Base-by-base conservation (phyloP, 2,888 invertebrate genomes). In the Apamea epomidion region DNA sequence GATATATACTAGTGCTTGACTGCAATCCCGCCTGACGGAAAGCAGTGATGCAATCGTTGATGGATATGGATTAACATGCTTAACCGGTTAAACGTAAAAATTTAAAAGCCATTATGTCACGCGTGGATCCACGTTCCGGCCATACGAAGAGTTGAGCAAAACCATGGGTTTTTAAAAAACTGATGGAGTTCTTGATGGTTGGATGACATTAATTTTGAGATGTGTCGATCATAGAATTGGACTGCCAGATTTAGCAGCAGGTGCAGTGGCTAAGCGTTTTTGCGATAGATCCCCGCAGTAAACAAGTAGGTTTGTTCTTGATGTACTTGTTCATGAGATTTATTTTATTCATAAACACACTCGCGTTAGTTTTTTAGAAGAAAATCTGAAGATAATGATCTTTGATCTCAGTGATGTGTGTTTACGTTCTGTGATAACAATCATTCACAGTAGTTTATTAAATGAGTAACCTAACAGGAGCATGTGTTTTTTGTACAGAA, bases 401-500 rank as follows among this genome's bases (percentile, higher is more conserved):
- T 82, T 76, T 82, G 76, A 82, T 76, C 81, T 82, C 0, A 37
- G 10, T 60, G 81, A 81, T 68, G 29, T 71, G 5, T 71, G 82
- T 72, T 72, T 82, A 82, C 68, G 37, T 51, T 76, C 8, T 32
- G 58, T 60, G 62, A 72, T 82, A 29, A 48, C 54, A 76, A 77
- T 45, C 12, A 21, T 77, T 68, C 54, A 42, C 45, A 37, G 82
- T 37, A 54, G 68, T 71, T 29, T 68, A 72, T 54, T 81, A 64
- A 48, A 60, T 65, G 45, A n/a, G 16, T 62, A 32, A 51, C 21
- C 6, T 74, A 62, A 37, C n/a, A 74, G 10, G 60, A n/a, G 16
- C 73, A 73, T 8, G 37, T 81, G 75, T 18, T 64, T 74, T 62
- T 65, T 70, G 54, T 64, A 70, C 51, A 32, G 12, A 54, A 54